Percentiles rank a stretch among this genome's conserved stretches.
Conservation (phyloP, 2,888 invertebrate species). For the Ashinkailepas kermadecensis region DNA sequence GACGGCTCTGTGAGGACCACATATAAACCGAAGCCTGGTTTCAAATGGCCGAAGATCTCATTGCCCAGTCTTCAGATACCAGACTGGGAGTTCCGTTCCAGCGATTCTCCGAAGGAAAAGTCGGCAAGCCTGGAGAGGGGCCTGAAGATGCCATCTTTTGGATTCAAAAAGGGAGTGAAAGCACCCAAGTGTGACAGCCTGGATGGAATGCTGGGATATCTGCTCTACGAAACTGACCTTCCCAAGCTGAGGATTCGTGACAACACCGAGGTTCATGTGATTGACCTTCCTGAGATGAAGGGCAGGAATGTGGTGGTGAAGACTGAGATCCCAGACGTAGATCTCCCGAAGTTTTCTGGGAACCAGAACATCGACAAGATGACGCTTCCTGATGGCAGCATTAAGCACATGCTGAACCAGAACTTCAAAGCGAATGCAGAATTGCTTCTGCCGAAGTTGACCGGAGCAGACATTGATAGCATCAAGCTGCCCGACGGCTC, state of each 20-base stretch:
- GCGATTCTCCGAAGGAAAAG: not conserved
- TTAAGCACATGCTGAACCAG: slow-evolving; percentile 12
- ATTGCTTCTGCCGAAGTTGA: slow-evolving; percentile 24
- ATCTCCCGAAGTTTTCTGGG: not conserved
- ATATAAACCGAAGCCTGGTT: not conserved
- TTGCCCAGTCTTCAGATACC: not conserved
- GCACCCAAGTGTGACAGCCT: not conserved
- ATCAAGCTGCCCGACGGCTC: slow-evolving; percentile 18
- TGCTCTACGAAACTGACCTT: not conserved
- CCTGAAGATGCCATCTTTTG: slow-evolving; percentile 4
- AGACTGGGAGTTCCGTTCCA: not conserved
- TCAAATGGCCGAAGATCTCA: not conserved
- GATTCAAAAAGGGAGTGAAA: not conserved
- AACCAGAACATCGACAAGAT: not conserved
- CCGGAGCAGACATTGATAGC: slow-evolving; percentile 26
- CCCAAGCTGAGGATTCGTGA: not conserved
- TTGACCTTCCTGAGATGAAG: slow-evolving; percentile 10
- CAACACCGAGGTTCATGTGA: not conserved
- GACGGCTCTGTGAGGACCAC: not conserved
- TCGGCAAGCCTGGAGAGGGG: not conserved
- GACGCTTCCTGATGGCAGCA: not conserved
- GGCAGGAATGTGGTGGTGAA: not conserved
- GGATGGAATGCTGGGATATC: not conserved
- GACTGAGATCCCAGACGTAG: not conserved
- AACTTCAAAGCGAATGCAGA: slow-evolving; percentile 24